Evolutionary conservation across 2,113 vertebrate species (phyloP).

Genomic region (Myotis yumanensis): DNA sequence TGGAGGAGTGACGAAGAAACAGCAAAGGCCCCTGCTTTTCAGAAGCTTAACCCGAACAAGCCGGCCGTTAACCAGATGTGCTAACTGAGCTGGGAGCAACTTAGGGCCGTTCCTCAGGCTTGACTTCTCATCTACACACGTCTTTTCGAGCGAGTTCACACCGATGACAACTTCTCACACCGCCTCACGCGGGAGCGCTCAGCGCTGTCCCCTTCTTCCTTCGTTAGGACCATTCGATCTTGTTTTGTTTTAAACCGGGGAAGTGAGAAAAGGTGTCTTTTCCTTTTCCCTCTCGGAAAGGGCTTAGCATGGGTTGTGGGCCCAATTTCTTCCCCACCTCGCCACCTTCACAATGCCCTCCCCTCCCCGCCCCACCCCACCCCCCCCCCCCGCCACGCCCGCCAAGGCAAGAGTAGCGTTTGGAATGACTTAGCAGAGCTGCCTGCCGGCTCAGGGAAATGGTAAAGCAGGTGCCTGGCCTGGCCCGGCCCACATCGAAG

Average conservation of each 20-base stretch:
- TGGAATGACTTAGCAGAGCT: constrained; percentile 22
- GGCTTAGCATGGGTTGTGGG: not conserved
- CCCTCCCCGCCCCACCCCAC: not conserved
- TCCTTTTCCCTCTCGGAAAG: not conserved
- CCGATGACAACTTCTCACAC: not conserved
- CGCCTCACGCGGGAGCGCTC: not conserved
- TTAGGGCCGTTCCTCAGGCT: not conserved
- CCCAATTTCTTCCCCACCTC: not conserved
- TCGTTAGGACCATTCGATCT: not conserved
- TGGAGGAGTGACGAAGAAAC: not conserved
- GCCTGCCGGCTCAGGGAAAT: constrained; percentile 58
- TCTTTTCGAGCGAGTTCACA: not conserved
- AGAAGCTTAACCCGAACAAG: not conserved
- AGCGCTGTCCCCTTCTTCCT: not conserved
- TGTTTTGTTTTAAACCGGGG: not conserved
- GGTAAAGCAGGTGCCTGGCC: constrained; percentile 6
- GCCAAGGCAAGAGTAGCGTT: not conserved
- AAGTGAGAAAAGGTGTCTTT: not conserved
- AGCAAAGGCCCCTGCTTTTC: not conserved
- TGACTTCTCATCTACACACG: not conserved
- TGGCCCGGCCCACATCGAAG: not conserved
- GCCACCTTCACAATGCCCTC: not conserved
- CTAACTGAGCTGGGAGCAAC: not conserved
- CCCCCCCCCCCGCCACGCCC: not conserved
- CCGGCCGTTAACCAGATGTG: not conserved